Evolutionary conservation across 2,888 invertebrate species (phyloP).

Genomic region (Tenthredo distinguenda): DNA sequence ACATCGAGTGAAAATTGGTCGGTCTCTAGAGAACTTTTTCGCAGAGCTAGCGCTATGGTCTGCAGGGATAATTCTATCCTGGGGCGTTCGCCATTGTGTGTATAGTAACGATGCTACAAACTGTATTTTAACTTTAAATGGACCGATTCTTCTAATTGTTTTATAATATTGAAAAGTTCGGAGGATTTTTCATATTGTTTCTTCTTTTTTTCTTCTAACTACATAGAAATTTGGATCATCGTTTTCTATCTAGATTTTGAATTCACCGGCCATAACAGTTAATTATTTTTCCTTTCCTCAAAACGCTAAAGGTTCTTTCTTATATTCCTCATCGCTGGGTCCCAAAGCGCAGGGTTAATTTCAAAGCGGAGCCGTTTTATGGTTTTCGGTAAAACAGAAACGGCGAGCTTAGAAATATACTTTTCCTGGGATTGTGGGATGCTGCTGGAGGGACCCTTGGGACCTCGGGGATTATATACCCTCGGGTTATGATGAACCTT

Average conservation of each 20-base stretch:
- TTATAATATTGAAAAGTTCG: background rate
- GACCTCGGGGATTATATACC: constrained; percentile 43
- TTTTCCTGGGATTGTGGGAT: constrained; percentile 54
- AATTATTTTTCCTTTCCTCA: constrained; percentile 44
- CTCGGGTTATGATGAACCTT: constrained; percentile 53
- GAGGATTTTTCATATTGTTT: background rate
- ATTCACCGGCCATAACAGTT: constrained; percentile 25
- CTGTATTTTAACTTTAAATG: constrained; percentile 19
- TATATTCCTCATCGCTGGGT: constrained; percentile 9
- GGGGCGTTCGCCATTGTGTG: constrained; percentile 21
- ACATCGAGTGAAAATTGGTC: constrained; percentile 42
- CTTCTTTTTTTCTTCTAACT: background rate
- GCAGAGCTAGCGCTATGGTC: background rate
- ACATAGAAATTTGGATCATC: background rate
- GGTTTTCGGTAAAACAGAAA: constrained; percentile 62
- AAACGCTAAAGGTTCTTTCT: constrained; percentile 24
- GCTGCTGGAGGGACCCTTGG: background rate
- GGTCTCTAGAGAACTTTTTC: constrained; percentile 33
- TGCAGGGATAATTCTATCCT: constrained; percentile 31
- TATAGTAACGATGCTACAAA: constrained; percentile 16
- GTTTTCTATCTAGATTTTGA: background rate
- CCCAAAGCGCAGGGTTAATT: constrained; percentile 62
- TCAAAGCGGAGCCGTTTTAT: constrained; percentile 62
- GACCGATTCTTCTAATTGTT: constrained; percentile 30
- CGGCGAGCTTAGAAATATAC: constrained; percentile 60